Evolutionary conservation across 2,888 invertebrate species (phyloP), one percentile per base, ranked within the genome.

Genomic region (Andrena dorsata): DNA sequence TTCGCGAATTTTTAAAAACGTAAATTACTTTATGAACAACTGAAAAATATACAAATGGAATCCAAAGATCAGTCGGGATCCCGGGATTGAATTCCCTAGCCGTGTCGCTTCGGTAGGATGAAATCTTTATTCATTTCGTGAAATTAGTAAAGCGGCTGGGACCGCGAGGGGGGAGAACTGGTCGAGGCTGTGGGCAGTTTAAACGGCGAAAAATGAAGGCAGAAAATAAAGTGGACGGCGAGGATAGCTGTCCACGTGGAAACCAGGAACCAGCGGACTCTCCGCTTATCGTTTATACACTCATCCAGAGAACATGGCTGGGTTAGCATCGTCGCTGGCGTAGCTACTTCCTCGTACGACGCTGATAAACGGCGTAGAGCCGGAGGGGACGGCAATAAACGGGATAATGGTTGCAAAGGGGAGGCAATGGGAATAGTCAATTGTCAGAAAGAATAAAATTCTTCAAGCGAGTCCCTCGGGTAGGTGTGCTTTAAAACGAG

Each of bases 321-420:
- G 51, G 61, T 76, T 69, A 35, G 32, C 68, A 53, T 61, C 66
- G 66, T 66, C 51, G 60, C 61, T 16, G 35, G 28, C 28, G 20
- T 76, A 69, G 53, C 63, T 76, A 35, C 10, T 69, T 69, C 61
- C 75, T 69, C 49, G 68, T 2, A 61, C 35, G 64, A 63, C 76
- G 61, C 41, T 76, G 76, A 76, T 76, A 76, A 76, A 71, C 70
- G 53, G 20, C 6, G 47, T 23, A 20, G 64, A 58, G 58, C 26
- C 13, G 32, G 23, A 4, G 30, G 35, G 47, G 26, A 69, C 30
- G 47, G 56, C 28, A 32, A 64, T 56, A 70, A 53, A 56, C 41
- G 23, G 8, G 64, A 47, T 64, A 76, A 56, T 23, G 64, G 56
- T 47, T 23, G 70, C 30, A 8, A n/a, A 8, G 6, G 41, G 7